A percentile compares a stretch with the other conserved stretches of the same genome.
Conservation (phyloP, 2,113 vertebrate species). For the Cnemophilus loriae region DNA sequence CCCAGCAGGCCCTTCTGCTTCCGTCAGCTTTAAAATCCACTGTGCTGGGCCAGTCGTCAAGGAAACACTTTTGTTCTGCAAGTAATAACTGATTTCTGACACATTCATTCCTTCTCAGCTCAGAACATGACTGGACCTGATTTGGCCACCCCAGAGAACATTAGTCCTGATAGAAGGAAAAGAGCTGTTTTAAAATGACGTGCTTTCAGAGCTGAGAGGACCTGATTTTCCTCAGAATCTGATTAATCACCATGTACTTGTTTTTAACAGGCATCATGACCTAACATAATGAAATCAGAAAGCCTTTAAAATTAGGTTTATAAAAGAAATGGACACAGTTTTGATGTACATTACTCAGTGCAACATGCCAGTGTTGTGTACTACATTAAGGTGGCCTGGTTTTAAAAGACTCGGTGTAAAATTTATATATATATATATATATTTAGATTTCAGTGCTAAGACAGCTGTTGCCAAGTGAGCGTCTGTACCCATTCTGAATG, state of each 20-base stretch:
- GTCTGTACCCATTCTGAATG: not conserved
- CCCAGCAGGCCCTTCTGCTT: not conserved
- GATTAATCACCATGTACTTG: not conserved
- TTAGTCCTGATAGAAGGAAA: not conserved
- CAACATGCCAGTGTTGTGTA: not conserved
- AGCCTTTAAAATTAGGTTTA: not conserved
- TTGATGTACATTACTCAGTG: not conserved
- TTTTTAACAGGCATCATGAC: not conserved
- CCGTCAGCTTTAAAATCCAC: not conserved
- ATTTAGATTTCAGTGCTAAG: not conserved
- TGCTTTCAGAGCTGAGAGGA: not conserved
- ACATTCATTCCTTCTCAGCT: not conserved
- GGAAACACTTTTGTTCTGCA: not conserved
- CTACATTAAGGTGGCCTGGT: not conserved
- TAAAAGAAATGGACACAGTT: not conserved
- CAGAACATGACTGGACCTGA: constrained; percentile 40
- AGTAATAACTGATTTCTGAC: constrained; percentile 11
- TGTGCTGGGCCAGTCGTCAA: not conserved
- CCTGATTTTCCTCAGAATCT: not conserved
- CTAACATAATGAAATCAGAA: not conserved
- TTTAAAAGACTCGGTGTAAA: not conserved
- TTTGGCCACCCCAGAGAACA: not conserved
- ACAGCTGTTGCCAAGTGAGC: not conserved
- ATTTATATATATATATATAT: not conserved
- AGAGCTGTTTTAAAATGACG: not conserved